phyloP scores from a whole-genome alignment of 2,888 invertebrate species.

The Branchellion lobata region DNA sequence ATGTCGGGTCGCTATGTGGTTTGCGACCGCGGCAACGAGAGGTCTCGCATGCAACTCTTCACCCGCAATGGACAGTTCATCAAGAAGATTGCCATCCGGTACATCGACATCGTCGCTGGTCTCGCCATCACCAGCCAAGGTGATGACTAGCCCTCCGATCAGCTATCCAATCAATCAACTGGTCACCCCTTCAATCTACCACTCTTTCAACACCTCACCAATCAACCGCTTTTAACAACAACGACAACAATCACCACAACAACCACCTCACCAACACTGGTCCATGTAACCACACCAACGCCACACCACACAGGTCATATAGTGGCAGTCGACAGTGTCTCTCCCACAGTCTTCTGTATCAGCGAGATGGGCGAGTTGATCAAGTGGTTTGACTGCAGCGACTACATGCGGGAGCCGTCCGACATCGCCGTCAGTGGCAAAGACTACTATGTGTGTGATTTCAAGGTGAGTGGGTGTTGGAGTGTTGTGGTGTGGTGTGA shows the following conservation, averaged over 20 bases:
- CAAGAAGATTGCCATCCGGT: conserved; percentile 79
- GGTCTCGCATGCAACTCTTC: conserved; percentile 95
- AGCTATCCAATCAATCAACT: too few relatives aligned
- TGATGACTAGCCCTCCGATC: conserved; percentile 47
- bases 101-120: conserved; percentile 75
- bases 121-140: conserved; percentile 87
- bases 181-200: background rate
- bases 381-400: conserved; percentile 95
- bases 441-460: conserved; percentile 90
- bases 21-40: conserved; percentile 92
- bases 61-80: conserved; percentile 91
- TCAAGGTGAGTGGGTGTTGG: conserved; percentile 69
- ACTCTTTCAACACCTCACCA: too few relatives aligned
- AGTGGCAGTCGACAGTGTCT: conserved; percentile 93
- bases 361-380: conserved; percentile 86
- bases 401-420: conserved; percentile 94
- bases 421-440: conserved; percentile 91
- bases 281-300: background rate
- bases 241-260: background rate
- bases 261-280: background rate
- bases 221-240: background rate
- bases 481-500: background rate
- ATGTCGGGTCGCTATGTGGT: conserved; percentile 71
- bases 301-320: conserved; percentile 77
- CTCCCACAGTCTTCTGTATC: conserved; percentile 91